These are phyloP conservation scores for Torymus tubicola DNA, from an alignment of 2,888 invertebrate species.

Conservation along the genomic window DNA sequence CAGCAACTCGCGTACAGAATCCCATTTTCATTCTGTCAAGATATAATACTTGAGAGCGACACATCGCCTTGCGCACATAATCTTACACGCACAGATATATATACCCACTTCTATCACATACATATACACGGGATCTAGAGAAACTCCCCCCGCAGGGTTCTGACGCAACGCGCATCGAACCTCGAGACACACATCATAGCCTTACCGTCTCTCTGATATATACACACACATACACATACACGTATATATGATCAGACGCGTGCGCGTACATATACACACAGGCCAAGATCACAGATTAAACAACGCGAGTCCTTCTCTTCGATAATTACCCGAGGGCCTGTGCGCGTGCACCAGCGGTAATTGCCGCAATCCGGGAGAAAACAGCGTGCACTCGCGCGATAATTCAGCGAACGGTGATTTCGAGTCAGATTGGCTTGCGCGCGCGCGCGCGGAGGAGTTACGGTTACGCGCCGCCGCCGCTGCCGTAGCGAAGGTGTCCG, in stretches of 20 bases:
- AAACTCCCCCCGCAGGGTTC: constrained; percentile 60
- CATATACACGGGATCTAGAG: not conserved
- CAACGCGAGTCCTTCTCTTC: constrained; percentile 73
- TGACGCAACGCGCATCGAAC: constrained; percentile 68
- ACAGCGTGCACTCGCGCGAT: constrained; percentile 65
- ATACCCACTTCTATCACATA: not conserved
- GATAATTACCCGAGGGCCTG: constrained; percentile 72
- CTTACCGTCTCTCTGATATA: constrained; percentile 8
- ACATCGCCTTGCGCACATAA: constrained; percentile 10
- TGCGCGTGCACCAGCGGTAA: constrained; percentile 66
- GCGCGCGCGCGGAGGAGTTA: constrained; percentile 65
- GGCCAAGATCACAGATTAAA: constrained; percentile 73
- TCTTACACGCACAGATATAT: constrained; percentile 5
- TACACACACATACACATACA: not conserved
- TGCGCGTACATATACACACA: constrained; percentile 17
- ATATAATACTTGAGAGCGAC: constrained; percentile 32
- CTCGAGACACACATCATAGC: constrained; percentile 61
- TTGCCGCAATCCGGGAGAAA: constrained; percentile 74
- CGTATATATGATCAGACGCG: not conserved
- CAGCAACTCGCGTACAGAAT: constrained; percentile 26
- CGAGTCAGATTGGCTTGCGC: constrained; percentile 73
- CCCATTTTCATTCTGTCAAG: constrained; percentile 56
- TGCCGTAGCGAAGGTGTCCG: constrained; percentile 31
- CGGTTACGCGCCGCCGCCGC: constrained; percentile 62
- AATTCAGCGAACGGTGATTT: constrained; percentile 75